Percentiles rank a stretch among this genome's conserved stretches.
phyloP scores from a whole-genome alignment of 1,140 invertebrate genomes.

The Globodera rostochiensis region DNA sequence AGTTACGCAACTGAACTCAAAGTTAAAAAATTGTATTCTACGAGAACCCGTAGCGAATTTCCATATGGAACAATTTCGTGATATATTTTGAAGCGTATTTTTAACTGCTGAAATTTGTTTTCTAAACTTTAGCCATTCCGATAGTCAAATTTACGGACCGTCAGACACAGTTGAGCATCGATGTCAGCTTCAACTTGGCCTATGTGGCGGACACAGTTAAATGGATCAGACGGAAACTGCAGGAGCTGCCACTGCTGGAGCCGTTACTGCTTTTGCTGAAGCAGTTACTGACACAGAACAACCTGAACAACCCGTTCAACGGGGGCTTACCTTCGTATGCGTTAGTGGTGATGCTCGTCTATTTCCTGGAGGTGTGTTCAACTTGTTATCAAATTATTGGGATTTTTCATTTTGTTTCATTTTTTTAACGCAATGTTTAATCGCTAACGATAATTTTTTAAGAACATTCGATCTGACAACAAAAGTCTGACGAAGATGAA shows the following conservation, averaged over 20 bases:
- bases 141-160: conserved; percentile 40
- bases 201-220: conserved; percentile 5
- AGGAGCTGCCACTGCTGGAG: conserved; percentile 3
- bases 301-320: conserved; percentile 97
- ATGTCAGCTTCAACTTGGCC: conserved; percentile 44
- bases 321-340: conserved; percentile 98
- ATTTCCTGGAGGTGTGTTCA: conserved; percentile 82
- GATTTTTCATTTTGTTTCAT: not conserved
- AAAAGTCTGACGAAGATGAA: conserved; percentile 4
- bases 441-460: not conserved
- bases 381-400: not conserved
- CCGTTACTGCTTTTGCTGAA: conserved; percentile 46
- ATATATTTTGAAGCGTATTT: not conserved
- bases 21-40: not conserved
- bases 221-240: conserved; percentile 40
- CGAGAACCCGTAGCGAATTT: not conserved
- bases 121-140: conserved; percentile 34
- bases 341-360: conserved; percentile 95
- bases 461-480: conserved; percentile 20
- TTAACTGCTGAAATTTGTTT: not conserved
- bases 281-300: conserved; percentile 76
- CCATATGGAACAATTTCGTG: not conserved
- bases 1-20: not conserved
- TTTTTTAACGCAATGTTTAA: not conserved
- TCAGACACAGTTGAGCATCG: conserved; percentile 43